These are phyloP conservation scores for Cheilosia soror DNA, from an alignment of 2,888 invertebrate species.

Conservation along the genomic window DNA sequence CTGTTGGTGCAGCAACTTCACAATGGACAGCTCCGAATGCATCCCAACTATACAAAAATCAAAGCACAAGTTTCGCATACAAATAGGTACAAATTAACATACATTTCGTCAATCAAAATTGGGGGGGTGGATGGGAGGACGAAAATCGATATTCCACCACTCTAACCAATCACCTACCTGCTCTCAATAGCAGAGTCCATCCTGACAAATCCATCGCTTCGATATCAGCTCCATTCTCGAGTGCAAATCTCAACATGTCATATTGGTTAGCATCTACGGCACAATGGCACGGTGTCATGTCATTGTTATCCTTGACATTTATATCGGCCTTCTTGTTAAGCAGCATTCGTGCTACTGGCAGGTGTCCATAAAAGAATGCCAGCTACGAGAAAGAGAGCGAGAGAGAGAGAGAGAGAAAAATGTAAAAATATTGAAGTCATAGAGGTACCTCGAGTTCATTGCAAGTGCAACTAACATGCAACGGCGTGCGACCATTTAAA, in stretches of 20 bases:
- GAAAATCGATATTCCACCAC: conserved; percentile 42
- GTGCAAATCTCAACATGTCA: conserved; percentile 81
- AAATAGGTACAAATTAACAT: conserved; percentile 36
- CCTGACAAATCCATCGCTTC: conserved; percentile 81
- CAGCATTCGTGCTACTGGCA: conserved; percentile 81
- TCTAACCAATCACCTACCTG: conserved; percentile 74
- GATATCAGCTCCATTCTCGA: conserved; percentile 81
- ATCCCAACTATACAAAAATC: conserved; percentile 79
- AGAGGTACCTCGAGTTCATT: conserved; percentile 23
- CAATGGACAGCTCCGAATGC: conserved; percentile 79
- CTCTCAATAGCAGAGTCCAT: conserved; percentile 82
- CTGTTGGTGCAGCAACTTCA: conserved; percentile 80
- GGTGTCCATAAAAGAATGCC: conserved; percentile 82
- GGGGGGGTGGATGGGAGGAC: not conserved
- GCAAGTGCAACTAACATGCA: conserved; percentile 79
- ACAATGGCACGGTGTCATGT: conserved; percentile 82
- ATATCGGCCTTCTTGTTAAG: conserved; percentile 82
- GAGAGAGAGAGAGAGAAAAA: conserved; percentile 1
- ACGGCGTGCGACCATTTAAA: conserved; percentile 80
- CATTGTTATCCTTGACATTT: conserved; percentile 81
- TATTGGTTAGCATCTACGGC: conserved; percentile 82
- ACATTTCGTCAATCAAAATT: conserved; percentile 42
- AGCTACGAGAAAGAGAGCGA: conserved; percentile 77
- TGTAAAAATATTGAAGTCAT: conserved; percentile 28
- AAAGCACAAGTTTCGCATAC: not conserved